Base-by-base conservation (phyloP, 1,140 invertebrate genomes). In the Campodea augens region DNA sequence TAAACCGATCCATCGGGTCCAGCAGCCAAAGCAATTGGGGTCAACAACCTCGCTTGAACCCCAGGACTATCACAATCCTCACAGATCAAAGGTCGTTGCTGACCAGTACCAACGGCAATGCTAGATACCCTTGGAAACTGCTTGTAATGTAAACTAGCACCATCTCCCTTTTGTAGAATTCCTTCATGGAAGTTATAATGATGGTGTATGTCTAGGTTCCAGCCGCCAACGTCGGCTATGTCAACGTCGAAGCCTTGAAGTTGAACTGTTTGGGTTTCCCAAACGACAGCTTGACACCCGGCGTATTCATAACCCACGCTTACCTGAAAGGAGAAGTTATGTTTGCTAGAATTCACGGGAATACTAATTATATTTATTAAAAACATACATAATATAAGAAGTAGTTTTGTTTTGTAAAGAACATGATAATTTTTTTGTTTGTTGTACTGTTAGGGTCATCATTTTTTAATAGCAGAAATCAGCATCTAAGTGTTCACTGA, bases 181-280 rank as follows among this genome's bases (percentile, higher is more conserved):
- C 71, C 90, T 71, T 95, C 88, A 55, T 91, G 83, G 69, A 93
- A 93, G 60, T 98, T 97, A 64, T 97, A 96, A 60, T 93, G 88
- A 61, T 98, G 92, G 65, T 97, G 92, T 44, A 97, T 91, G 57
- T 97, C 85, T 18, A 98, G 64, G 45, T 92, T 92, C 93, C 92
- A 98, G 10, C 88, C 90, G 1, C 91, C 91, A 38, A 98, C 84
- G 58, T 95, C 88, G 0, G 91, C 92, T 46, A 95, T 93, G 51
- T 92, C 87, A 24, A 97, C 85, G 60, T 96, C 89, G 65, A 93
- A 95, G n/a, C 92, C 95, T 61, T 89, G 82, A 48, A 98, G 64
- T 18, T 80, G 87, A 2, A 87, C 85, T 5, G 87, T 92, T 59
- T 90, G 82, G 1, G 83, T 86, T 53, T 90, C 87, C 92, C 92